Evolutionary conservation across 2,888 invertebrate genomes (phyloP).

Genomic region (Phlogophora meticulosa): DNA sequence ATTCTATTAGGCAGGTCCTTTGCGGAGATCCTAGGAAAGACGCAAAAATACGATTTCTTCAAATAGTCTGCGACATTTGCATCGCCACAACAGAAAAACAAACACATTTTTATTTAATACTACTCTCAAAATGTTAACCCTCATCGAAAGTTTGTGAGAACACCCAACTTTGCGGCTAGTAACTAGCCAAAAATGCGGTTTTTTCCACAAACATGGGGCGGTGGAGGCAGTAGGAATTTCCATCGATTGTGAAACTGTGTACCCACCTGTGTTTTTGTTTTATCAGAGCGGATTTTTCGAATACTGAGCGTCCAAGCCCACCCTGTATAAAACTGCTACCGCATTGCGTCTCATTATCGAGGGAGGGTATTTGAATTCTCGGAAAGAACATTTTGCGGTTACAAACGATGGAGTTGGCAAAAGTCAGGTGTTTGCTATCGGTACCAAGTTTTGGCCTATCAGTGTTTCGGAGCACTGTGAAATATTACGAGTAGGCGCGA

Average conservation of each 20-base stretch:
- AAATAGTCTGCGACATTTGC: no score
- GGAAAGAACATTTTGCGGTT: slow-evolving; percentile 60
- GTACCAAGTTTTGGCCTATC: slow-evolving; percentile 59
- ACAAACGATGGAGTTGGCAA: slow-evolving; percentile 58
- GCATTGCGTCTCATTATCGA: slow-evolving; percentile 78
- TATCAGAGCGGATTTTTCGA: slow-evolving; percentile 41
- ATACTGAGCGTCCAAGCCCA: slow-evolving; percentile 32
- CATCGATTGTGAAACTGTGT: slow-evolving; percentile 35
- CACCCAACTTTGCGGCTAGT: slow-evolving; percentile 4
- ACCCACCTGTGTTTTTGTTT: slow-evolving; percentile 38
- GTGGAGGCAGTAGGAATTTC: slow-evolving; percentile 21
- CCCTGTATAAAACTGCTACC: slow-evolving; percentile 65
- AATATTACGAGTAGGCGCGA: slow-evolving; percentile 40
- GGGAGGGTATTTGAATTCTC: slow-evolving; percentile 69
- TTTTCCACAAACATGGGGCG: slow-evolving; percentile 5
- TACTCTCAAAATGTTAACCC: not conserved
- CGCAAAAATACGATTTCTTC: no score
- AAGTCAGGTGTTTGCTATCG: slow-evolving; percentile 66
- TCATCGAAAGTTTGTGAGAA: slow-evolving; percentile 30
- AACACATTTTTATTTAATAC: not conserved
- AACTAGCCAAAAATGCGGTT: not conserved
- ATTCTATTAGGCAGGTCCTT: no score
- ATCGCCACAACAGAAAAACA: not conserved
- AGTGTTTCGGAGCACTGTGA: slow-evolving; percentile 44
- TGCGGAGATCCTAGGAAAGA: no score